Percentiles rank a stretch among this genome's conserved stretches.
These are phyloP conservation scores for Ceraclea dissimilis DNA, from an alignment of 2,888 invertebrate species.

Conservation along the genomic window DNA sequence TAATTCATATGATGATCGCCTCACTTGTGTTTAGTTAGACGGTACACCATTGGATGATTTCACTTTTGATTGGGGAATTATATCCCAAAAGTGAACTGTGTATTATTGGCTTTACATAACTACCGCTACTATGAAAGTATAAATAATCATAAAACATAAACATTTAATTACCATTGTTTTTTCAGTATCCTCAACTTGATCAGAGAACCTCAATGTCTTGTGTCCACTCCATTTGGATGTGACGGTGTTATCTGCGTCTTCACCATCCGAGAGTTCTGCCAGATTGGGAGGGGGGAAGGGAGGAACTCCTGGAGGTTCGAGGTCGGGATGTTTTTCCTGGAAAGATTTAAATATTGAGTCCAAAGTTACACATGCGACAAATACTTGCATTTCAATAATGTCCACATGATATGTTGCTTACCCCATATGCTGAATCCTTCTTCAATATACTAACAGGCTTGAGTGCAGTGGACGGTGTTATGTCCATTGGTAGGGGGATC, in stretches of 20 bases:
- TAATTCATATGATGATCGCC: too few relatives aligned
- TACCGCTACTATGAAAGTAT: too few relatives aligned
- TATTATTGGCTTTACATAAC: too few relatives aligned
- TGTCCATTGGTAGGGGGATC: slow-evolving; percentile 49
- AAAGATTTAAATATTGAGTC: background rate
- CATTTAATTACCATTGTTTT: slow-evolving; percentile 28
- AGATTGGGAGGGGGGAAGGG: slow-evolving; percentile 76
- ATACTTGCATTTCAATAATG: background rate
- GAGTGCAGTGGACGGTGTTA: slow-evolving; percentile 34
- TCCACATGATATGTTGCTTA: slow-evolving; percentile 28
- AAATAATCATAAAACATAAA: too few relatives aligned
- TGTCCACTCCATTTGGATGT: slow-evolving; percentile 34
- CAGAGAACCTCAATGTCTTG: slow-evolving; percentile 58
- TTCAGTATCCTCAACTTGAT: slow-evolving; percentile 42
- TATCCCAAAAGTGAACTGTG: too few relatives aligned
- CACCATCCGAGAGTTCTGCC: slow-evolving; percentile 52
- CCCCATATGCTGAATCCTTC: slow-evolving; percentile 56
- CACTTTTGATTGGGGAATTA: too few relatives aligned
- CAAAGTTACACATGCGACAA: background rate
- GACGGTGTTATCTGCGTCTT: slow-evolving; percentile 30
- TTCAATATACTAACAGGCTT: slow-evolving; percentile 67
- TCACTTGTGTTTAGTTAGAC: too few relatives aligned
- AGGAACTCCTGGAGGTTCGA: slow-evolving; percentile 79
- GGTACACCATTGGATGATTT: too few relatives aligned
- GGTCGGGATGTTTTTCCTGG: background rate